Evolutionary conservation across 2,113 vertebrate species (phyloP).

Genomic region (Rhinichthys klamathensis): DNA sequence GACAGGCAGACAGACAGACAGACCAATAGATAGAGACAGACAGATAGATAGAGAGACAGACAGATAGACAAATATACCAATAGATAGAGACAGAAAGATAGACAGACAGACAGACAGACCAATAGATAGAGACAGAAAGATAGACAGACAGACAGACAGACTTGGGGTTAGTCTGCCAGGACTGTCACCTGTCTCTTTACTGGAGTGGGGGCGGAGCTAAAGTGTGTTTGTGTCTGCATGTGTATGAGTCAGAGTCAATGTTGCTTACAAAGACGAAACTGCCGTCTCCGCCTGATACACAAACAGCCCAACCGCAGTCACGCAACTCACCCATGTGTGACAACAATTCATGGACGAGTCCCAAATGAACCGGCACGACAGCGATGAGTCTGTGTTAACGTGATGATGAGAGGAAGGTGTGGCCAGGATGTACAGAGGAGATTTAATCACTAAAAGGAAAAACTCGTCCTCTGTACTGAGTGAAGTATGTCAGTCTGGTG

Average conservation of each 20-base stretch:
- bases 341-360: not conserved
- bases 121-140: too few relatives aligned
- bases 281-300: slow-evolving; percentile 18
- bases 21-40: not conserved
- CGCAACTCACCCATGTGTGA: slow-evolving; percentile 29
- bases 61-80: not conserved
- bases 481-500: slow-evolving; percentile 14
- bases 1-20: not conserved
- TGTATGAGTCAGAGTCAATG: not conserved
- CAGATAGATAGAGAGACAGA: not conserved
- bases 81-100: accelerated
- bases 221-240: not conserved
- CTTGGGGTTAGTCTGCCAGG: not conserved
- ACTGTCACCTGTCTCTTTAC: not conserved
- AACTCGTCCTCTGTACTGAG: not conserved
- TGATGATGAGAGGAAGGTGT: not conserved
- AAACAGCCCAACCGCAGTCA: slow-evolving; percentile 32
- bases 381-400: not conserved
- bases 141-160: not conserved
- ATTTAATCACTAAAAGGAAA: not conserved
- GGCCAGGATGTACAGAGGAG: not conserved
- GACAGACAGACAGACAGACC: not conserved
- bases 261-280: slow-evolving; percentile 7
- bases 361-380: not conserved
- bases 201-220: not conserved